phyloP scores from a whole-genome alignment of 2,888 invertebrate genomes.

The Caenorhabditis parvicauda region DNA sequence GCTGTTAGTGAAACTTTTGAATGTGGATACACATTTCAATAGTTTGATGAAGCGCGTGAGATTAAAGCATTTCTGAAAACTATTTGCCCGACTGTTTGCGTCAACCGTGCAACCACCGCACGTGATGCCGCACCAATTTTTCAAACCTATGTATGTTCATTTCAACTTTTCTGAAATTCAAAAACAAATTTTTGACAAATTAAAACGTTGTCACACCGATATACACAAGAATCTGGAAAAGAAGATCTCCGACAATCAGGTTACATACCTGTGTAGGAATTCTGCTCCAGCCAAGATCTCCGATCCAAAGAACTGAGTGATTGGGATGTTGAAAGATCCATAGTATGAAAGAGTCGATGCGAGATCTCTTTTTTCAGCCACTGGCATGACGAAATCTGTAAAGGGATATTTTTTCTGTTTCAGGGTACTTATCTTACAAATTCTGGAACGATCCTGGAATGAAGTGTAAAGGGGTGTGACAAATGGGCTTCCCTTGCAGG shows the following conservation, averaged over 20 bases:
- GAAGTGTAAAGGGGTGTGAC: constrained; percentile 92
- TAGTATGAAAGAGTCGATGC: constrained; percentile 85
- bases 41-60: no score
- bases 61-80: no score
- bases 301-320: constrained; percentile 88
- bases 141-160: no score
- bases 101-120: no score
- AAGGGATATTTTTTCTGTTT: constrained; percentile 2
- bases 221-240: no score
- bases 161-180: no score
- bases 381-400: constrained; percentile 84
- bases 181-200: no score
- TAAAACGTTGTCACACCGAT: not conserved
- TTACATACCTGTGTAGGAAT: constrained; percentile 45
- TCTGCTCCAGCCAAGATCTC: constrained; percentile 67
- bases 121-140: no score
- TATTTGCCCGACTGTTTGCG: no score
- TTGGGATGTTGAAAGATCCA: constrained; percentile 83
- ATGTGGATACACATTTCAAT: no score
- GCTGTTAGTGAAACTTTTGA: no score
- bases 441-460: constrained; percentile 77
- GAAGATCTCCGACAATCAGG: no score
- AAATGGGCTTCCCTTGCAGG: constrained; percentile 72
- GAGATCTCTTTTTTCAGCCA: constrained; percentile 91
- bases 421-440: constrained; percentile 66